These are phyloP conservation scores for Pangasius larnaudii DNA, from an alignment of 2,797 vertebrate species.

Conservation along the genomic window DNA sequence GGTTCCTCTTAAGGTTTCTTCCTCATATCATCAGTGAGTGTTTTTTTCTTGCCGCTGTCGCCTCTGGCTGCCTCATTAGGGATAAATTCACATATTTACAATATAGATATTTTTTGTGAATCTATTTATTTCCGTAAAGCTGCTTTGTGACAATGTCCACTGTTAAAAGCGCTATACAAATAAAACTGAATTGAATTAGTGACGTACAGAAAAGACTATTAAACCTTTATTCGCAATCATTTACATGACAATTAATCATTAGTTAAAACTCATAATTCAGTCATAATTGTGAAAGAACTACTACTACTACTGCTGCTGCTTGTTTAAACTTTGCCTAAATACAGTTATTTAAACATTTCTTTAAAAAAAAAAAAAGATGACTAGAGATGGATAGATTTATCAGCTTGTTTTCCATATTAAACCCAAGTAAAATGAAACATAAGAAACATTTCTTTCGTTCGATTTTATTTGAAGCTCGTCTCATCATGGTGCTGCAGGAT, in stretches of 20 bases:
- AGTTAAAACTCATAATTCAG: too few relatives aligned
- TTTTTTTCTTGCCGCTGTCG: too few relatives aligned
- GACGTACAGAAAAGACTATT: neutral
- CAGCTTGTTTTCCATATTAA: neutral
- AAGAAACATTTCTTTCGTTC: neutral
- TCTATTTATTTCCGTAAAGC: too few relatives aligned
- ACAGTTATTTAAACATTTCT: neutral
- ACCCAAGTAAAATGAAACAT: neutral
- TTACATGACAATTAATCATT: neutral
- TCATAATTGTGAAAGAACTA: neutral
- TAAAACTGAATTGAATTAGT: too few relatives aligned
- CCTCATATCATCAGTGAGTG: too few relatives aligned
- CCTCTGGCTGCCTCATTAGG: too few relatives aligned
- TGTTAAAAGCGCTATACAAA: too few relatives aligned
- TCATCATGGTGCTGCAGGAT: neutral
- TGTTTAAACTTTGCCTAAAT: neutral
- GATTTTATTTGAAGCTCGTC: neutral
- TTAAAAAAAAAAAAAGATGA: neutral
- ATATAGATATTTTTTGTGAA: too few relatives aligned
- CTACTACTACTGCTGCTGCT: too few relatives aligned
- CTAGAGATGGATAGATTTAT: neutral
- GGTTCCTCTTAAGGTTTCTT: too few relatives aligned
- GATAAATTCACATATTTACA: too few relatives aligned
- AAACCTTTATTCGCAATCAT: neutral
- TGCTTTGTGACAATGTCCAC: too few relatives aligned